Evolutionary conservation across 2,113 vertebrate species (phyloP), one percentile per base, ranked within the genome.

Genomic region (Polypterus bichir): DNA sequence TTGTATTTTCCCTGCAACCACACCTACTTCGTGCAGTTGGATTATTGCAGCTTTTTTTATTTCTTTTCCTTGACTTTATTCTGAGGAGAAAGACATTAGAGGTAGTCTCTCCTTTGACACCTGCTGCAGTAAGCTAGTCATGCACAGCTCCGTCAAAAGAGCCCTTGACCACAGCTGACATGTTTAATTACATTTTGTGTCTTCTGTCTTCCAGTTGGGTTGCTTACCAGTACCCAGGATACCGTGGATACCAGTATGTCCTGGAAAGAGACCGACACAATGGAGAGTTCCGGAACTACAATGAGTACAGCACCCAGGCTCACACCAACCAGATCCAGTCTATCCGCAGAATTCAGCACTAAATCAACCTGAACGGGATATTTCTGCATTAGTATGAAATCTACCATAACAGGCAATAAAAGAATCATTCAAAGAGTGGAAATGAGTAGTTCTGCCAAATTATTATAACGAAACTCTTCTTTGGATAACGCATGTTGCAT

Each of bases 251-350:
- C 87, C 94, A 97, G 79, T 97, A 97, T 49, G 87, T 97, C 74
- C 76, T 96, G 85, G 94, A 97, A 83, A 79, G 86, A 71, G 92
- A 97, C 86, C 87, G 82, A 73, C 92, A 88, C 79, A 89, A 91
- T 44, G 92, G 94, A 59, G 93, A 96, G 80, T 95, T 89, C 86
- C 90, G 81, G 76, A 88, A 86, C 84, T 98, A 96, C 85, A 93
- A 85, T 0, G 91, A 94, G 71, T 95, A 81, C 69, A 87, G 94
- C 86, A 94, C 90, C 65, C 94, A 98, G 81, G 92, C 92, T 69
- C 92, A 94, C 76, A 94, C 88, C 69, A 91, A 92, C 82, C 93
- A 95, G 84, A 85, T 98, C 81, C 94, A 98, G 82, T 98, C 93
- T 78, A 93, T 97, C 71, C 90, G 92, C 80, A 89, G 94, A 63